Conservation (phyloP, 1,140 invertebrate genomes). For the Lamellibrachia luymesi region DNA sequence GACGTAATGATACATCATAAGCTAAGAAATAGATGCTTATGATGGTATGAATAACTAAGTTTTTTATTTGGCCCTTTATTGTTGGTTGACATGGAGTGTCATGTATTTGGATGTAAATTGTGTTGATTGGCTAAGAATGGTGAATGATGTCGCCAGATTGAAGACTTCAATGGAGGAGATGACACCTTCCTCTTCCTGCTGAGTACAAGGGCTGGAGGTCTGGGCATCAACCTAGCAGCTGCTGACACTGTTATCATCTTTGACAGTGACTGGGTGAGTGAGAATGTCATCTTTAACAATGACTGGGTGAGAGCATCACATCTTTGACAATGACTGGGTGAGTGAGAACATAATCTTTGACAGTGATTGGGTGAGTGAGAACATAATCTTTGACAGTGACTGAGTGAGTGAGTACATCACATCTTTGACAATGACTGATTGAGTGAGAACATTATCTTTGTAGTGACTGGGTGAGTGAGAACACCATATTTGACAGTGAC, state of each 20-base stretch:
- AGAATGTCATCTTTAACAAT: constrained; percentile 95
- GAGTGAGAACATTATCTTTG: constrained; percentile 59
- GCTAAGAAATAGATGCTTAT: neutral
- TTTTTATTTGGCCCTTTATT: neutral
- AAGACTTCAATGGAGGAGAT: constrained; percentile 67
- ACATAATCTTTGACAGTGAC: too few species aligned
- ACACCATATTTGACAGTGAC: too few species aligned
- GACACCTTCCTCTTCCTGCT: constrained; percentile 96
- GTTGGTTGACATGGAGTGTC: too few species aligned
- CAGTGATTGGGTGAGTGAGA: too few species aligned
- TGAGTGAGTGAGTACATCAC: too few species aligned
- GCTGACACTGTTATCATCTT: constrained; percentile 99
- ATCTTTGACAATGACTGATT: constrained; percentile 77
- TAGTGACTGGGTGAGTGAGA: too few species aligned
- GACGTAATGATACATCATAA: neutral
- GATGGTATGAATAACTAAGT: neutral
- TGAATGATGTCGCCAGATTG: constrained; percentile 40
- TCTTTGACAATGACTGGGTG: too few species aligned
- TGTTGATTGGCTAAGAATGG: neutral
- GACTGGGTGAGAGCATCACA: constrained; percentile 78
- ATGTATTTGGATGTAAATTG: too few species aligned
- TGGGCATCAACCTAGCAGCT: constrained; percentile 96
- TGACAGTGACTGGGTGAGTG: constrained; percentile 96
- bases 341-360: too few species aligned
- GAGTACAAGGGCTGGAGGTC: constrained; percentile 95